Evolutionary conservation across 2,888 invertebrate genomes (phyloP), one percentile per base, ranked within the genome.

Genomic region (Aspidiotus destructor): DNA sequence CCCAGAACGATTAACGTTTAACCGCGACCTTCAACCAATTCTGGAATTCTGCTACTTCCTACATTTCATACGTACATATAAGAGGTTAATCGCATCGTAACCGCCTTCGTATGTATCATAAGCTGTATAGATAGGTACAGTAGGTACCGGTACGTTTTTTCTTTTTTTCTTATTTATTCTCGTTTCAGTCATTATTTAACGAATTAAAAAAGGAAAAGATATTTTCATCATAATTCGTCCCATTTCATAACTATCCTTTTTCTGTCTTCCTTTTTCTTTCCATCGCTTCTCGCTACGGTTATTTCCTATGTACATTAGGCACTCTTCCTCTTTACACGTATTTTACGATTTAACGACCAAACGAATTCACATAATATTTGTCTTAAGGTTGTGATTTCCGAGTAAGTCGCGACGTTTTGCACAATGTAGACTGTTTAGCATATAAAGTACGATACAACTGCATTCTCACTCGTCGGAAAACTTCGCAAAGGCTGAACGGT

Each of bases 21-120:
- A 40, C 55, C 55, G 55, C 65, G 65, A 65, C 65, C 65, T 65
- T 65, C 65, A 65, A 65, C 65, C 44, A 65, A 65, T 65, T 65
- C 57, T 65, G 65, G 65, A 65, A 65, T 58, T 65, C 44, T 57
- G 65, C 65, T 58, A 58, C 65, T 65, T 65, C 65, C 65, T 65
- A 58, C 61, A 61, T 61, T 41, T 65, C 65, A 55, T 65, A 58
- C 61, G 44, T 61, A n/a, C 41, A 61, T n/a, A 41, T n/a, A 17
- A 61, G 61, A 61, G 61, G 61, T 61, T 61, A 61, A 61, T 61
- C 61, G 61, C 61, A 61, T 61, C 61, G 41, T 61, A 61, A 61
- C 61, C 15, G 61, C 41, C 42, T 9, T 61, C 61, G 61, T 61
- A 61, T 28, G 28, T 61, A 61, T 61, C 61, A 41, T 44, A 61